These are phyloP conservation scores for Caenorhabditis zanzibari DNA, from an alignment of 2,888 invertebrate species.

Conservation along the genomic window DNA sequence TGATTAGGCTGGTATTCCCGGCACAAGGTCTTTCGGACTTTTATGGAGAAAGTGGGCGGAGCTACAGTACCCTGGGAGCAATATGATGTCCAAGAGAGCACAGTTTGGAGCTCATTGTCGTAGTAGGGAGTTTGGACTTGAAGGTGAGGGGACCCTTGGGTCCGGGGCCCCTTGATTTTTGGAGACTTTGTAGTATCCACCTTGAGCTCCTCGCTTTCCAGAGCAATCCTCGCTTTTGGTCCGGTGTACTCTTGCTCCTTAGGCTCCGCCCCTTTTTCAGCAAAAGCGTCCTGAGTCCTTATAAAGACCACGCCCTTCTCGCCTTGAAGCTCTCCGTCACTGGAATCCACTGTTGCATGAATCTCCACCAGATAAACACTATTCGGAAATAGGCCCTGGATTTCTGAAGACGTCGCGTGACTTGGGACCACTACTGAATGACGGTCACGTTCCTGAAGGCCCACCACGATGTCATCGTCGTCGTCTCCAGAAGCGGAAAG, in stretches of 20 bases:
- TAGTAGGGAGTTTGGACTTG: constrained; percentile 65
- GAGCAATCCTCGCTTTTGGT: constrained; percentile 22
- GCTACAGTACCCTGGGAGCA: constrained; percentile 53
- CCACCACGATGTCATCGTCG: constrained; percentile 60
- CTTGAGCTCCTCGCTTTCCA: constrained; percentile 54
- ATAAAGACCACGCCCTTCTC: constrained; percentile 80
- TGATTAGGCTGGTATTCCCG: constrained; percentile 72
- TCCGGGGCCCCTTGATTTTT: too few species aligned
- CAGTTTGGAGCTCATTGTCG: constrained; percentile 68
- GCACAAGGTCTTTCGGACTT: constrained; percentile 73
- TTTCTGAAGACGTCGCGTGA: constrained; percentile 74
- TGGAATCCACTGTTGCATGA: constrained; percentile 78
- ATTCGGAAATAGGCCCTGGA: constrained; percentile 75
- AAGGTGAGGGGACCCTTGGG: constrained; percentile 16
- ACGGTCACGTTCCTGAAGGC: constrained; percentile 54
- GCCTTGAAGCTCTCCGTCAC: constrained; percentile 80
- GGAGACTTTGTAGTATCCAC: neutral
- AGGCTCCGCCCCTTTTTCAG: neutral
- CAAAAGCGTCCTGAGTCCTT: constrained; percentile 63
- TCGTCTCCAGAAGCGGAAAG: constrained; percentile 1
- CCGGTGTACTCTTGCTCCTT: constrained; percentile 11
- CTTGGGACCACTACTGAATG: constrained; percentile 75
- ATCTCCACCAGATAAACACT: constrained; percentile 80
- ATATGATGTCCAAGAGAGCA: constrained; percentile 69
- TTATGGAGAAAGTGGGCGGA: constrained; percentile 65